Conservation (phyloP, 2,797 vertebrate genomes). For the Trichosurus vulpecula region DNA sequence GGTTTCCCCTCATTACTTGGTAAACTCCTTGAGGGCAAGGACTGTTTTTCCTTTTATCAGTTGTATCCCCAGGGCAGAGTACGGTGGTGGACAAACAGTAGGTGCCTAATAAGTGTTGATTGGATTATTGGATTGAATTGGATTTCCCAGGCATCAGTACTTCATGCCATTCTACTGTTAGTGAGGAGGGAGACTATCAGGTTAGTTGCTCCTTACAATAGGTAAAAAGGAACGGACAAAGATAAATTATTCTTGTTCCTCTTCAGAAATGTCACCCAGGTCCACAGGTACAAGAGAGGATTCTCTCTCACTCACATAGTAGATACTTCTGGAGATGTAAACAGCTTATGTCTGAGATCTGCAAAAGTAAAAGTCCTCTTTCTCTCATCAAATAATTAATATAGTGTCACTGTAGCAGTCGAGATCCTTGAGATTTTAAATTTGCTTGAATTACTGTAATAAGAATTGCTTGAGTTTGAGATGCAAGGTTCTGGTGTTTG, state of each 20-base stretch:
- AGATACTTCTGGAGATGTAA: neutral
- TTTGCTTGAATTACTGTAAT: too few relatives aligned
- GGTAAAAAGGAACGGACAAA: neutral
- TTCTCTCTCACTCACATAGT: neutral
- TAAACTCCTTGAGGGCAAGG: neutral
- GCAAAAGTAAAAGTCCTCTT: neutral
- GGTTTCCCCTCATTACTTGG: neutral
- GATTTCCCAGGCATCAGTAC: neutral
- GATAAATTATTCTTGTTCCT: neutral
- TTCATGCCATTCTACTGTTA: neutral
- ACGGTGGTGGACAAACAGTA: neutral
- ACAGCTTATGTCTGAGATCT: neutral
- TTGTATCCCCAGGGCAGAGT: neutral
- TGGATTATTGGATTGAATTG: neutral
- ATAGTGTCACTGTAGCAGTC: neutral
- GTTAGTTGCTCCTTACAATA: too few relatives aligned
- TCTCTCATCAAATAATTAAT: neutral
- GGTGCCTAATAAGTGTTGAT: neutral
- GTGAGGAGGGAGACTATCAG: neutral
- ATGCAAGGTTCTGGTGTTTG: too few relatives aligned
- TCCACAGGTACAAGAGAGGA: neutral
- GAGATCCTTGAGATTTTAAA: too few relatives aligned
- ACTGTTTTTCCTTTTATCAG: neutral
- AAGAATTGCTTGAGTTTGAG: too few relatives aligned
- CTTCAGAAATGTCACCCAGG: neutral